Evolutionary conservation across 2,113 vertebrate genomes (phyloP).

Genomic region (Limnothrissa miodon): DNA sequence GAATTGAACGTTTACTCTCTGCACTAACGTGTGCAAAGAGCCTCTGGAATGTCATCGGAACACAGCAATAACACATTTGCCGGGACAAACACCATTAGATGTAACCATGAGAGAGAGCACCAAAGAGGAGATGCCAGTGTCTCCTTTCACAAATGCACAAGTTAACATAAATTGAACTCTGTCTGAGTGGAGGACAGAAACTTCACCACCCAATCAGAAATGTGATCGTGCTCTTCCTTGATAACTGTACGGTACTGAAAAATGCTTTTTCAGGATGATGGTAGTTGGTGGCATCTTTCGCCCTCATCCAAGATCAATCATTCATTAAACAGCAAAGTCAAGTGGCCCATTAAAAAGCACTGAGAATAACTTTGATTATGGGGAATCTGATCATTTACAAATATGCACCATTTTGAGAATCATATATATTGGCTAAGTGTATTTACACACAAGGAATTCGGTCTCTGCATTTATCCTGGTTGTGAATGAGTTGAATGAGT

Average conservation of each 20-base stretch:
- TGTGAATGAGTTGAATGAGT: too few relatives aligned
- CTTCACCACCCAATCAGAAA: neutral
- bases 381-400: neutral
- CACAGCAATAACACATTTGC: neutral
- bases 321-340: neutral
- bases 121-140: slow-evolving; percentile 20
- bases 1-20: neutral
- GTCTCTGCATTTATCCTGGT: too few relatives aligned
- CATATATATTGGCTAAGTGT: too few relatives aligned
- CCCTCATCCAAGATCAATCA: neutral
- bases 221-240: neutral
- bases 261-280: neutral
- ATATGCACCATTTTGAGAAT: too few relatives aligned
- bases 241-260: neutral
- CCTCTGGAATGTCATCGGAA: neutral
- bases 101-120: neutral
- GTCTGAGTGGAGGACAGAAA: neutral
- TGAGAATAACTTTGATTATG: neutral
- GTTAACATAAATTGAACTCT: neutral
- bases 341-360: neutral
- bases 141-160: slow-evolving; percentile 41
- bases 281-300: neutral
- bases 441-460: too few relatives aligned
- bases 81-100: neutral
- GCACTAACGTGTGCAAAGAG: neutral